Conservation (phyloP, 2,888 invertebrate genomes). For the Diarsia mendica region DNA sequence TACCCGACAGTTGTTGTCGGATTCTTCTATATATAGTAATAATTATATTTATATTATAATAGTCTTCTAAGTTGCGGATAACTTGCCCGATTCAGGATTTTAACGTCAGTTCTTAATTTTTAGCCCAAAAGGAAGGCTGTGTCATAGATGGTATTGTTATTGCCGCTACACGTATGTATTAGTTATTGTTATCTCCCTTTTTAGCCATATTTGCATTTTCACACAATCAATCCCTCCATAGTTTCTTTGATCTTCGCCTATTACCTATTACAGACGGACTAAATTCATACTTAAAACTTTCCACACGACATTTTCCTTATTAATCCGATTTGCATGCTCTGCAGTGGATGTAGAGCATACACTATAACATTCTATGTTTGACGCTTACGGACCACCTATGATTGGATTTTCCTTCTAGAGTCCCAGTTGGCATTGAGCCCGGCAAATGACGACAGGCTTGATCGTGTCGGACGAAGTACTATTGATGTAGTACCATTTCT, state of each 20-base stretch:
- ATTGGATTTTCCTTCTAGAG: background rate
- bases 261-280: background rate
- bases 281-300: background rate
- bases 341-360: background rate
- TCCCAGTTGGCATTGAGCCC: constrained; percentile 12
- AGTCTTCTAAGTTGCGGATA: no score
- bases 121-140: no score
- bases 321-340: background rate
- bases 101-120: no score
- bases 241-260: background rate
- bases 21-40: no score
- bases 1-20: no score
- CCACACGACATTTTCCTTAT: background rate
- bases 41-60: no score
- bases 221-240: background rate
- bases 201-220: background rate
- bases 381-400: background rate
- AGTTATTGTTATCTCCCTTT: background rate
- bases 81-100: no score
- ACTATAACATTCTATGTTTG: background rate
- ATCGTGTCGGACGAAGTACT: background rate
- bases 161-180: background rate
- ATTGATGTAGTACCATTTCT: background rate
- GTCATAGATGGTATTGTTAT: no score
- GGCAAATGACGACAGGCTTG: constrained; percentile 5